Conservation (phyloP, 2,113 vertebrate species). For the Bufo gargarizans region DNA sequence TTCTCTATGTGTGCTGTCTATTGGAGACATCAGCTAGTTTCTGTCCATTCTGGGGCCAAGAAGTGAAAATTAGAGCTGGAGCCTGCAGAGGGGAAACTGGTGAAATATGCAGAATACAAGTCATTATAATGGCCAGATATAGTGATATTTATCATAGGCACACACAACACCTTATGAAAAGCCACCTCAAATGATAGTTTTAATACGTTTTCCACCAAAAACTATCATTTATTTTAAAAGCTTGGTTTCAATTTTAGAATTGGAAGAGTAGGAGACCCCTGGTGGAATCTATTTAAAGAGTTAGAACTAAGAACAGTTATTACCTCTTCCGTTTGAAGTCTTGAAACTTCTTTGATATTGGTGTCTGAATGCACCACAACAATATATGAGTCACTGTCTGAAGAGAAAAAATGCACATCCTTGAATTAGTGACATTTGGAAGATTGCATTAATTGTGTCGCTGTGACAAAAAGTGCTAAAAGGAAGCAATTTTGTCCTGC, state of each 20-base stretch:
- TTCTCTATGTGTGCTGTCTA: too few relatives aligned
- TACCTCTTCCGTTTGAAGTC: slow-evolving; percentile 25
- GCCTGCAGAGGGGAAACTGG: too few relatives aligned
- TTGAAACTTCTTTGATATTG: background rate
- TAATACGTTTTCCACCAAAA: too few relatives aligned
- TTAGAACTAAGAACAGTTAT: slow-evolving; percentile 17
- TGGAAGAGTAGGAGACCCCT: background rate
- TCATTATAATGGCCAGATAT: too few relatives aligned
- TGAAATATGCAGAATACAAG: too few relatives aligned
- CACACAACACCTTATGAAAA: too few relatives aligned
- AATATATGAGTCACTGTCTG: slow-evolving; percentile 27
- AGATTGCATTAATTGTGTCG: slow-evolving; percentile 43
- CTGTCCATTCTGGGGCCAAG: too few relatives aligned
- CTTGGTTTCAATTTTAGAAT: background rate
- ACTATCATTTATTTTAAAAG: background rate
- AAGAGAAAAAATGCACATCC: slow-evolving; percentile 29
- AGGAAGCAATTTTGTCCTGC: slow-evolving; percentile 36
- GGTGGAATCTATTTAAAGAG: background rate
- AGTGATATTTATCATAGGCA: too few relatives aligned
- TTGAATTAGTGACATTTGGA: slow-evolving; percentile 36
- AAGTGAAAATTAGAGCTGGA: too few relatives aligned
- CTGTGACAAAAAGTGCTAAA: slow-evolving; percentile 34
- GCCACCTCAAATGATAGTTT: too few relatives aligned
- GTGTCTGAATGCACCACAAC: background rate
- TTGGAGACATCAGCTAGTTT: too few relatives aligned